Percentiles rank a stretch among this genome's conserved stretches.
These are phyloP conservation scores for Phyllostomus hastatus DNA, from an alignment of 2,113 vertebrate species.

Conservation along the genomic window DNA sequence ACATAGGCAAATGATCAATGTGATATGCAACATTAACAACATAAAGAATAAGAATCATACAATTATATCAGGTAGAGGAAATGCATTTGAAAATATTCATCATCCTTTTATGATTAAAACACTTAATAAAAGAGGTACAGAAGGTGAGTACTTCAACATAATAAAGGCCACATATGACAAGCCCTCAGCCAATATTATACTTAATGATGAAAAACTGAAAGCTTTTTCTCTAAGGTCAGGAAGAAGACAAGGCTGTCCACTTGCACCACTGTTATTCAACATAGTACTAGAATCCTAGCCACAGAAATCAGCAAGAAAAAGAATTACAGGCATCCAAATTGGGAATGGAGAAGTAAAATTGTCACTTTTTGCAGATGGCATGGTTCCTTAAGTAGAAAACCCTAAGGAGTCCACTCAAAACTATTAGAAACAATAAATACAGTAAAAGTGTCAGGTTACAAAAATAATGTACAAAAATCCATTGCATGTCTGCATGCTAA, in stretches of 20 bases:
- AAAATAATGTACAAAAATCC: background rate
- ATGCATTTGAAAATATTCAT: background rate
- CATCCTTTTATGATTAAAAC: background rate
- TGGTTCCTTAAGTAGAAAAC: background rate
- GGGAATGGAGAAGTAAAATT: background rate
- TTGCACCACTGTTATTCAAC: background rate
- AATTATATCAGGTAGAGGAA: background rate
- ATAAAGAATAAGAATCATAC: background rate
- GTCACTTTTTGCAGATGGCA: background rate
- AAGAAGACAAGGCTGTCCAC: background rate
- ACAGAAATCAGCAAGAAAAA: background rate
- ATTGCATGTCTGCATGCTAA: background rate
- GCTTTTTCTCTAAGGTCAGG: background rate
- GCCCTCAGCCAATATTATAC: background rate
- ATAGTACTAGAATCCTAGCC: background rate
- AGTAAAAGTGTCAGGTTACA: background rate
- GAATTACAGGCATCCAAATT: background rate
- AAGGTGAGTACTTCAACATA: background rate
- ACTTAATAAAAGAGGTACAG: background rate
- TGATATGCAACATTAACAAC: background rate
- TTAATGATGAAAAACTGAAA: background rate
- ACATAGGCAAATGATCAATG: background rate
- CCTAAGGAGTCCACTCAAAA: background rate
- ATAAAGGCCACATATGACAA: background rate
- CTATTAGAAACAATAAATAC: background rate